phyloP scores from a whole-genome alignment of 1,140 invertebrate genomes.

The Trachymyrmex septentrionalis region DNA sequence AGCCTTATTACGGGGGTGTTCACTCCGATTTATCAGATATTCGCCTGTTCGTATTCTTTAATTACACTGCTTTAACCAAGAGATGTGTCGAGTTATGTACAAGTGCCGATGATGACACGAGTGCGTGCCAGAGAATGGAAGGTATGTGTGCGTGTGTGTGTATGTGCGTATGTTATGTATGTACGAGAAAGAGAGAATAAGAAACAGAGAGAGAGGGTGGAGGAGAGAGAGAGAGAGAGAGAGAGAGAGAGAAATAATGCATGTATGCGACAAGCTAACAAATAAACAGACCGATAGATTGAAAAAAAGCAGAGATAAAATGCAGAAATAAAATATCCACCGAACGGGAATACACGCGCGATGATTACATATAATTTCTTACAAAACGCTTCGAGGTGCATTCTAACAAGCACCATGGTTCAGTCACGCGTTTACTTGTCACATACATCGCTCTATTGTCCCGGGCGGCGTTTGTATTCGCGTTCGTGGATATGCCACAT shows the following conservation, averaged over 20 bases:
- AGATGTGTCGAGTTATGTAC: constrained; percentile 58
- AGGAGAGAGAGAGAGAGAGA: constrained; percentile 8
- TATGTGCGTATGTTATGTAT: background rate
- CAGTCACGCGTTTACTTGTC: constrained; percentile 57
- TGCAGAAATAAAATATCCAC: constrained; percentile 14
- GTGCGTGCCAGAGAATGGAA: constrained; percentile 37
- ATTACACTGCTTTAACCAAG: constrained; percentile 72
- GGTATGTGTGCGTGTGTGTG: background rate
- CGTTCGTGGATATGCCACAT: constrained; percentile 53
- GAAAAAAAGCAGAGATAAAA: constrained; percentile 13
- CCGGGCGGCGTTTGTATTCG: background rate
- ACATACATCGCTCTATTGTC: constrained; percentile 10
- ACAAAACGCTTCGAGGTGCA: background rate
- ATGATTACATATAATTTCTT: constrained; percentile 49
- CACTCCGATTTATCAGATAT: constrained; percentile 74
- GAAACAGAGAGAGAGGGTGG: background rate
- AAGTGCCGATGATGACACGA: constrained; percentile 65
- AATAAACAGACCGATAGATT: constrained; percentile 37
- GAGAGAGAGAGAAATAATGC: constrained; percentile 4
- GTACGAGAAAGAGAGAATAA: background rate
- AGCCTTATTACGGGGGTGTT: constrained; percentile 75
- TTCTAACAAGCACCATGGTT: background rate
- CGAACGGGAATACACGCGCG: constrained; percentile 41
- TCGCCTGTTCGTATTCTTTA: constrained; percentile 75
- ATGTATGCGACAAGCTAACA: constrained; percentile 50